phyloP scores from a whole-genome alignment of 2,113 vertebrate species.

The Dicerorhinus sumatrensis region DNA sequence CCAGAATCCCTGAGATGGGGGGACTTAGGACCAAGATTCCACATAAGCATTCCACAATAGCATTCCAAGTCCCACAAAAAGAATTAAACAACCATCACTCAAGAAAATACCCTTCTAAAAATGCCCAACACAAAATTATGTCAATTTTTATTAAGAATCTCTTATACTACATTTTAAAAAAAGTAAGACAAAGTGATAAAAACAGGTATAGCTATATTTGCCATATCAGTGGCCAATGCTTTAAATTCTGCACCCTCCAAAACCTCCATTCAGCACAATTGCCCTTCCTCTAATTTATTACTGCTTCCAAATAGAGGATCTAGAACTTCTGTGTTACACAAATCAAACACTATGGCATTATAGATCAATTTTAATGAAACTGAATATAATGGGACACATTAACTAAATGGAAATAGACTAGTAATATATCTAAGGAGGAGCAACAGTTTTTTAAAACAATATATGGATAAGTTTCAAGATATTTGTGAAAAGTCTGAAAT shows the following conservation, averaged over 20 bases:
- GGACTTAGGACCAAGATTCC: background rate
- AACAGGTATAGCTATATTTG: background rate
- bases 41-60: background rate
- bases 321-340: background rate
- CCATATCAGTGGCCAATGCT: background rate
- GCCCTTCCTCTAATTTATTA: background rate
- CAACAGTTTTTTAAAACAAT: constrained; percentile 5
- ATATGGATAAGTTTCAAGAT: background rate
- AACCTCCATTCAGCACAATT: background rate
- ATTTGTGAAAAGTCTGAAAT: constrained; percentile 17
- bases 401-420: background rate
- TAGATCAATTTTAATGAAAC: background rate
- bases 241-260: background rate
- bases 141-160: background rate
- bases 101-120: background rate
- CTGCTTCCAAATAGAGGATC: background rate
- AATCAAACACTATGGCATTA: constrained; percentile 1
- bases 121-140: background rate
- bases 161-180: background rate
- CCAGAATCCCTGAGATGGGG: background rate
- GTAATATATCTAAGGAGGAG: background rate
- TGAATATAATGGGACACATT: background rate
- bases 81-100: background rate
- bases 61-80: background rate
- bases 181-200: background rate